phyloP scores from a whole-genome alignment of 2,797 vertebrate genomes.

The Neosilurus hyrtlii region DNA sequence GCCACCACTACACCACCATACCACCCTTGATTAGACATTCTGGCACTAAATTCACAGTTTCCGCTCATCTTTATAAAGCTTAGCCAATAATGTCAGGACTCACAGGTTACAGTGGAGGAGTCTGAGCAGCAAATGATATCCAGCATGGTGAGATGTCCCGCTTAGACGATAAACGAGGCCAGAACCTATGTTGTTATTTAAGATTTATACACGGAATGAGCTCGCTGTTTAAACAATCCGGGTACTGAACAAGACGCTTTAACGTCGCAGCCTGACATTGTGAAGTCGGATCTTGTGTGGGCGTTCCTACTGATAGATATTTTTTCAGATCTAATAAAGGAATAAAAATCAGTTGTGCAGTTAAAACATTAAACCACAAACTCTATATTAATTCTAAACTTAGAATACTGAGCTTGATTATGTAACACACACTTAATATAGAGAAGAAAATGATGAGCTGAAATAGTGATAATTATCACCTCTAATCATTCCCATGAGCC shows the following conservation, averaged over 20 bases:
- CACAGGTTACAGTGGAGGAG: too few species aligned
- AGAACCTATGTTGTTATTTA: neutral
- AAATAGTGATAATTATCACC: conserved; percentile 7
- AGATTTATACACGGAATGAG: neutral
- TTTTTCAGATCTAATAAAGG: neutral
- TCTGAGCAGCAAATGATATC: neutral
- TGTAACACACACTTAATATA: neutral
- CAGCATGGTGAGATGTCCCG: neutral
- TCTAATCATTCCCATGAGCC: conserved; percentile 32
- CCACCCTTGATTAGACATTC: neutral
- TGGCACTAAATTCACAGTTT: neutral
- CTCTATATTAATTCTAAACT: neutral
- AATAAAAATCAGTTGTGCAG: neutral
- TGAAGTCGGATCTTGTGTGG: neutral
- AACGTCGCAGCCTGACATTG: neutral
- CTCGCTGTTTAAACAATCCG: neutral
- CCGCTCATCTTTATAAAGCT: neutral
- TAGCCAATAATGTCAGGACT: neutral
- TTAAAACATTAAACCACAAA: neutral
- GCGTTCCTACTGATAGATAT: too few species aligned
- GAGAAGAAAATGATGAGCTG: neutral
- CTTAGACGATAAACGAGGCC: neutral
- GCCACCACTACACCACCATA: too few species aligned
- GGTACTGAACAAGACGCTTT: neutral
- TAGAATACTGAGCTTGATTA: neutral